These are phyloP conservation scores for Rhamnusium bicolor DNA, from an alignment of 2,888 invertebrate genomes.

Conservation along the genomic window DNA sequence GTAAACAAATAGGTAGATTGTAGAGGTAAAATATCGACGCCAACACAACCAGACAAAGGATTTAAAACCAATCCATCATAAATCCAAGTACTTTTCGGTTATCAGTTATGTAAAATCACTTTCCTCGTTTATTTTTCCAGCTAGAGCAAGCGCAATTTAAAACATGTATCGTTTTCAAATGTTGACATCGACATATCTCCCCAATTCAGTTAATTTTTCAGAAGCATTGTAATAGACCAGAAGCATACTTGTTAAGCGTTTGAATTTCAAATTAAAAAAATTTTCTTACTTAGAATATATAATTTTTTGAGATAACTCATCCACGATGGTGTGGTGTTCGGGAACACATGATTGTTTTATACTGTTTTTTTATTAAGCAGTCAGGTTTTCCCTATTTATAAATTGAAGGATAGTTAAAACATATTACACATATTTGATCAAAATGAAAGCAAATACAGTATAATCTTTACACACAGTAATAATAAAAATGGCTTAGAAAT, in stretches of 20 bases:
- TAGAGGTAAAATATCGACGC: constrained; percentile 2
- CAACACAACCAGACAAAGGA: constrained; percentile 40
- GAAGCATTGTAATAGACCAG: not conserved
- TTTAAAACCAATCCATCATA: constrained; percentile 58
- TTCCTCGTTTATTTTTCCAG: constrained; percentile 15
- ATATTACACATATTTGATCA: too few species aligned
- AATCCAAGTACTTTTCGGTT: constrained; percentile 46
- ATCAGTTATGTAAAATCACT: constrained; percentile 48
- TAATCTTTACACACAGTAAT: too few species aligned
- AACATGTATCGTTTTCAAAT: not conserved
- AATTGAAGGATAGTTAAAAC: too few species aligned
- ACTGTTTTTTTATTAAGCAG: too few species aligned
- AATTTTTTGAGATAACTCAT: too few species aligned
- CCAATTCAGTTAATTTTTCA: too few species aligned
- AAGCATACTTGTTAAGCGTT: not conserved
- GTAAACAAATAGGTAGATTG: not conserved
- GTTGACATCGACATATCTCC: not conserved
- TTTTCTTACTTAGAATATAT: too few species aligned
- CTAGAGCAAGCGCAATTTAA: not conserved
- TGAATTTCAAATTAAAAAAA: not conserved
- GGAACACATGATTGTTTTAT: too few species aligned
- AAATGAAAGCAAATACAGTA: too few species aligned
- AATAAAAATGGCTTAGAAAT: too few species aligned
- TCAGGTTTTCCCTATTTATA: too few species aligned
- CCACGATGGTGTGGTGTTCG: too few species aligned